Conservation (phyloP, 2,113 vertebrate species). For the Trematocara zebra region DNA sequence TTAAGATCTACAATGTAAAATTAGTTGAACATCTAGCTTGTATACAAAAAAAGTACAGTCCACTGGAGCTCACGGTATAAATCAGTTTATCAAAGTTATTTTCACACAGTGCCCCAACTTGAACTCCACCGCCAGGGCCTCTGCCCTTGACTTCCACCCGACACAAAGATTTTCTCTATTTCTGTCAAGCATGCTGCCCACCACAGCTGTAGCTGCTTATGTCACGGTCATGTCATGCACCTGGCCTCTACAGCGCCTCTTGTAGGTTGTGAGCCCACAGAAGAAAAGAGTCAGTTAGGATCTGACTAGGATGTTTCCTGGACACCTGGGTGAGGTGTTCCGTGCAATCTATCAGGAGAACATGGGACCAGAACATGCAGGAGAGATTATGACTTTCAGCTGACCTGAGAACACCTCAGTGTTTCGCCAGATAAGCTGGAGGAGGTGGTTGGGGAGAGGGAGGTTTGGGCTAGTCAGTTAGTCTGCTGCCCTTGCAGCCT, state of each 20-base stretch:
- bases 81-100: background rate
- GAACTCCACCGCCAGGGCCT: background rate
- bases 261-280: background rate
- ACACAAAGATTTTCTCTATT: background rate
- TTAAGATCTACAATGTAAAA: background rate
- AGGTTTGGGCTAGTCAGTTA: background rate
- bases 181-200: background rate
- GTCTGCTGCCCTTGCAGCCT: background rate
- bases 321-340: background rate
- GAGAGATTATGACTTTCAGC: background rate
- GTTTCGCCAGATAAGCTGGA: background rate
- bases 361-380: background rate
- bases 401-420: background rate
- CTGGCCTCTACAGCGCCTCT: background rate
- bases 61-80: background rate
- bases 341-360: background rate
- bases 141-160: background rate
- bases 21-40: background rate
- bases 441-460: background rate
- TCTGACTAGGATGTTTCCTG: background rate
- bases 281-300: background rate
- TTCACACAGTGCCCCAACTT: background rate
- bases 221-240: background rate
- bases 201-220: background rate
- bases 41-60: background rate